Evolutionary conservation across 2,888 invertebrate genomes (phyloP), one percentile per base, ranked within the genome.

Genomic region (Caenorhabditis sp.): DNA sequence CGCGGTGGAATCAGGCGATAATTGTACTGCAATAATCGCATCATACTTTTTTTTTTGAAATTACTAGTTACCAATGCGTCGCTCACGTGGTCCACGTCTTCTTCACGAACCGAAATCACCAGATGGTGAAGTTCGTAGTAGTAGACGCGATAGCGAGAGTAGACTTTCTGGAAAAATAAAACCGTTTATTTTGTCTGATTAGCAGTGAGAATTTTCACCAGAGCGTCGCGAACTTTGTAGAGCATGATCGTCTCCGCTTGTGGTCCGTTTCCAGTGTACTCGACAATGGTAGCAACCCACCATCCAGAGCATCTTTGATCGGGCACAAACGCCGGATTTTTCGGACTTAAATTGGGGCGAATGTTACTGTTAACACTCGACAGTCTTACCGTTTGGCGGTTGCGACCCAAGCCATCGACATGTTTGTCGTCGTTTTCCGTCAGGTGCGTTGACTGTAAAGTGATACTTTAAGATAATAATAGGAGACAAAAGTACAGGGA

Each of bases 1-100:
- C 2, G 20, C n/a, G 59, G 45, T 24, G 26, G 15, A 5, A n/a
- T 30, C n/a, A 27, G 27, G 30, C 30, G 22, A 24, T 43, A 53
- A 2, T n/a, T 30, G 30, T 8, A 32, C 52, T 62, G 30, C 2
- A 48, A 46, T 13, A 15, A n/a, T n/a, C n/a, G n/a, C n/a, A n/a
- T n/a, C n/a, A n/a, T n/a, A n/a, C n/a, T n/a, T n/a, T n/a, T n/a
- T n/a, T 22, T 20, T 20, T 22, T 22, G 7, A 32, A 13, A n/a
- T n/a, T n/a, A n/a, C n/a, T n/a, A n/a, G n/a, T 2, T 17, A 62
- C 62, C 62, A 62, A 15, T 4, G 50, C 52, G 9, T 50, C 62
- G 20, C 37, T n/a, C 11, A 62, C 8, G 9, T 52, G 27, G 2
- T 52, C 41, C 2, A 62, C 52, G 20, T 62, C 13, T 30, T 62